Evolutionary conservation across 2,113 vertebrate genomes (phyloP).

Genomic region (Tonatia bakeri): DNA sequence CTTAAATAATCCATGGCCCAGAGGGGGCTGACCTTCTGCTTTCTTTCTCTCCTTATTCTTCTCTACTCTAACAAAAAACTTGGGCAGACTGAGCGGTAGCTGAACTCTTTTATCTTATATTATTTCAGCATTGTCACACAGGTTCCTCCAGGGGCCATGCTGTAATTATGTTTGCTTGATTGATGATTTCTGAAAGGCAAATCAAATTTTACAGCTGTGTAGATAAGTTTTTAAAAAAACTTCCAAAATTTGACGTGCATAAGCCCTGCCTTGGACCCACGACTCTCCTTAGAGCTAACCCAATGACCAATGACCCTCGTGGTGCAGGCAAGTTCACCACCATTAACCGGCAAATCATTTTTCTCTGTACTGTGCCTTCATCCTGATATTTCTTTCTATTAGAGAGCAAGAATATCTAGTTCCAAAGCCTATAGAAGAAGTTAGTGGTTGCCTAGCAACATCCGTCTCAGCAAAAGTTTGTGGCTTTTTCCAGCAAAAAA

Average conservation of each 20-base stretch:
- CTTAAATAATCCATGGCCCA: background rate
- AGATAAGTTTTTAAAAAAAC: background rate
- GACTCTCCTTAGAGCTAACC: background rate
- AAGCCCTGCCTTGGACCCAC: background rate
- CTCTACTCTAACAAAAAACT: background rate
- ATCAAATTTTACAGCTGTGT: background rate
- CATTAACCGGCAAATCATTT: background rate
- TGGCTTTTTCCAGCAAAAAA: background rate
- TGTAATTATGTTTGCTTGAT: background rate
- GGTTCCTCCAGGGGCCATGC: background rate
- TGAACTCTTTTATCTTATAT: background rate
- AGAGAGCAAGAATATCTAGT: conserved; percentile 26
- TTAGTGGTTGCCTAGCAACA: conserved; percentile 70
- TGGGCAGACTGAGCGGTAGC: background rate
- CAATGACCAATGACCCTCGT: background rate
- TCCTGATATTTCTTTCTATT: conserved; percentile 2
- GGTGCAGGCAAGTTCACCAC: background rate
- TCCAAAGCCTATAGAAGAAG: conserved; percentile 24
- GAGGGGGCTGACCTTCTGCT: background rate
- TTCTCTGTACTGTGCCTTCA: background rate
- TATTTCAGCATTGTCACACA: background rate
- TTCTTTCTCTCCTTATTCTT: background rate
- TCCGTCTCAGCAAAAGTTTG: conserved; percentile 36
- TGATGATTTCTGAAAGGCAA: conserved; percentile 14
- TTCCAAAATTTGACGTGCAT: background rate